A percentile compares a stretch with the other conserved stretches of the same genome.
phyloP scores from a whole-genome alignment of 2,113 vertebrate species.

The Eulemur macaco region DNA sequence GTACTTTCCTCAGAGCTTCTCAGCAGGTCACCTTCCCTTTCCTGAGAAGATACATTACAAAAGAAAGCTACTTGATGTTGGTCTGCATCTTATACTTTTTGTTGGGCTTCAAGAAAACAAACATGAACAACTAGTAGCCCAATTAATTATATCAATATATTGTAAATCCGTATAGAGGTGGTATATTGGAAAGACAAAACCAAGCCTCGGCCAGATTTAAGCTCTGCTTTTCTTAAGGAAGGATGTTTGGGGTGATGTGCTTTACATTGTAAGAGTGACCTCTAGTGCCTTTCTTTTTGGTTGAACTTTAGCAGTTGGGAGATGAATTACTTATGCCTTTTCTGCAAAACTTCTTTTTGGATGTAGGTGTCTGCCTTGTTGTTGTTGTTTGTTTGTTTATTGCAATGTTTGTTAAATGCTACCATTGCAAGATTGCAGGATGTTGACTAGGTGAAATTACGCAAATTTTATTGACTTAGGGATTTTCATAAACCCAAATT shows the following conservation, averaged over 20 bases:
- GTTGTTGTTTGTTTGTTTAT: not conserved
- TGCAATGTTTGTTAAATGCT: not conserved
- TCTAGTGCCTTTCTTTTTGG: slow-evolving; percentile 84
- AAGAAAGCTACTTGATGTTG: not conserved
- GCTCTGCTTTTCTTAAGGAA: slow-evolving; percentile 17
- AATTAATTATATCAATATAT: not conserved
- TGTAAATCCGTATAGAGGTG: not conserved
- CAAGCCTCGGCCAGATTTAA: not conserved
- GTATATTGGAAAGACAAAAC: not conserved
- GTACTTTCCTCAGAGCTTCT: not conserved
- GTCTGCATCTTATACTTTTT: not conserved
- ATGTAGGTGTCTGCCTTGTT: not conserved
- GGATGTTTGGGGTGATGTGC: slow-evolving; percentile 36
- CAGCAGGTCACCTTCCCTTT: not conserved
- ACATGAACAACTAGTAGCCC: not conserved
- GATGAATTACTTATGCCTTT: slow-evolving; percentile 63
- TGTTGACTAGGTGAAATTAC: slow-evolving; percentile 17
- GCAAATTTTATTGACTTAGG: not conserved
- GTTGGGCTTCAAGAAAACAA: not conserved
- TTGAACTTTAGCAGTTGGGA: slow-evolving; percentile 63
- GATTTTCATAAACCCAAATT: not conserved
- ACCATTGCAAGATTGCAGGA: not conserved
- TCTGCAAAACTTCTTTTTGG: slow-evolving; percentile 55
- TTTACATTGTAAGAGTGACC: slow-evolving; percentile 87
- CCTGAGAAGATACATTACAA: not conserved